Conservation (phyloP, 2,888 invertebrate species). For the Idaea straminata region DNA sequence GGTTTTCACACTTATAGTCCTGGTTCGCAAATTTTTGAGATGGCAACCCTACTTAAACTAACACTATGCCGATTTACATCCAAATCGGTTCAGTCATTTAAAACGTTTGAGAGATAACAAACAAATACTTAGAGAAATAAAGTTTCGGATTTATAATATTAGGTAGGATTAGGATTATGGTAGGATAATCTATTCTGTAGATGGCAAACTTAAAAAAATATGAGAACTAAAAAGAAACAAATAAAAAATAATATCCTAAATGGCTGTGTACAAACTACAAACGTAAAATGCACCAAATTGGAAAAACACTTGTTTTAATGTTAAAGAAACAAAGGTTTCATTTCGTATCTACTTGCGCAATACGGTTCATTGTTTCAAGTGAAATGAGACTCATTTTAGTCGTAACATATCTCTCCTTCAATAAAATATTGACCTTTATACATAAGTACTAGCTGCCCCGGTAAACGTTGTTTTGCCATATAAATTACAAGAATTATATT, state of each 20-base stretch:
- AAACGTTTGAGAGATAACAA: too few relatives aligned
- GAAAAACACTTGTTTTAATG: neutral
- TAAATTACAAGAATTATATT: too few relatives aligned
- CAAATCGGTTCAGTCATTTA: too few relatives aligned
- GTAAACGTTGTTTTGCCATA: too few relatives aligned
- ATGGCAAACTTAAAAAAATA: neutral
- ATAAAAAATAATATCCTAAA: neutral
- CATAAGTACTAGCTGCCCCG: too few relatives aligned
- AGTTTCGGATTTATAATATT: too few relatives aligned
- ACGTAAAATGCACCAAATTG: neutral
- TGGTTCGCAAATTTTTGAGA: too few relatives aligned
- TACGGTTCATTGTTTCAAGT: neutral
- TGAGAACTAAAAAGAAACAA: neutral
- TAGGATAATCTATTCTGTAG: neutral
- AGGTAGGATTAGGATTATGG: neutral
- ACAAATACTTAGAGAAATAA: too few relatives aligned
- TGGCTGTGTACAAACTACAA: conserved; percentile 3
- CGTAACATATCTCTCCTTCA: neutral
- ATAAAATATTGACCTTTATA: neutral
- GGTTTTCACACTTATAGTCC: too few relatives aligned
- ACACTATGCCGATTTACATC: too few relatives aligned
- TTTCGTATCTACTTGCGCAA: neutral
- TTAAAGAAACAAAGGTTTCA: neutral
- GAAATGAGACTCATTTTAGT: neutral
- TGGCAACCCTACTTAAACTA: too few relatives aligned